Evolutionary conservation across 37 sponge, comb jelly and placozoan genomes (phyloP).

Genomic region (Mnemiopsis leidyi): DNA sequence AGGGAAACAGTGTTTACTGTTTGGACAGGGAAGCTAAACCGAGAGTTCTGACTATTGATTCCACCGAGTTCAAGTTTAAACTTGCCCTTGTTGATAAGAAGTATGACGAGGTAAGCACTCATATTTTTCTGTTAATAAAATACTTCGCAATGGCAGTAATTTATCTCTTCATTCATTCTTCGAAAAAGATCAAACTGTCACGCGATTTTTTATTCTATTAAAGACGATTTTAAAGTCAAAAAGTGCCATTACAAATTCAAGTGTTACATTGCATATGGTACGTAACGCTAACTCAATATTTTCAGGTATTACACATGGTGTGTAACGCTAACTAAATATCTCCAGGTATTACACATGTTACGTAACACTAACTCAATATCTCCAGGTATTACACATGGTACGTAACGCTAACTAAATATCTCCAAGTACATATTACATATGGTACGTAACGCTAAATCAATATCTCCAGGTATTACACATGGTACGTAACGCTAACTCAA

Average conservation of each 20-base stretch:
- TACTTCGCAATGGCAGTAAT: not conserved
- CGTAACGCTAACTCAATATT: too few relatives aligned
- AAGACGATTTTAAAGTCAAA: too few relatives aligned
- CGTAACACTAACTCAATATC: not conserved
- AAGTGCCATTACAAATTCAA: too few relatives aligned
- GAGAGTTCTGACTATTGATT: conserved; percentile 82
- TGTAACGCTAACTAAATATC: too few relatives aligned
- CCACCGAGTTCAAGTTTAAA: conserved; percentile 97
- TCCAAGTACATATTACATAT: too few relatives aligned
- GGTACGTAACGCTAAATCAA: too few relatives aligned
- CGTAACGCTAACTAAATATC: conserved; percentile 81
- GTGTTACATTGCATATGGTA: too few relatives aligned
- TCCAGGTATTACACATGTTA: not conserved
- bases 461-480: too few relatives aligned
- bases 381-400: conserved; percentile 95
- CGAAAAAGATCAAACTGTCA: too few relatives aligned
- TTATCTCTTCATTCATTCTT: not conserved
- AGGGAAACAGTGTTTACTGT: conserved; percentile 89
- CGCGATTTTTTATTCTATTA: too few relatives aligned
- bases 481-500: too few relatives aligned
- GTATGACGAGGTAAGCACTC: conserved; percentile 85
- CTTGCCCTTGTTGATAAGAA: conserved; percentile 90
- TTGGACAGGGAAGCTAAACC: conserved; percentile 88
- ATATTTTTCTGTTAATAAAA: not conserved
- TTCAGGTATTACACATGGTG: too few relatives aligned